Conservation (phyloP, 2,888 invertebrate species). For the Yponomeuta malinellus region DNA sequence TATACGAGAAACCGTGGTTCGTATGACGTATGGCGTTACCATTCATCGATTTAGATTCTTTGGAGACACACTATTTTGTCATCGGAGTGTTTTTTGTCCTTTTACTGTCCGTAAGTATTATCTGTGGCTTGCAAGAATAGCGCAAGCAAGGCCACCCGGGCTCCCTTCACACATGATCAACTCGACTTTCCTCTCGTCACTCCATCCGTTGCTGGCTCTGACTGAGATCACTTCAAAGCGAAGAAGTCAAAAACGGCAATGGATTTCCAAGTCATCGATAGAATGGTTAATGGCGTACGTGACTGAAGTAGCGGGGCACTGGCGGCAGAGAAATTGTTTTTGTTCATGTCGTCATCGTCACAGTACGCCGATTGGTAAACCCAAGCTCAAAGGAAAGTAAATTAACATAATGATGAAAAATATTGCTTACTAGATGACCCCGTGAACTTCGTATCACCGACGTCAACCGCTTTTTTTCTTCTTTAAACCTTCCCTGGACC, state of each 20-base stretch:
- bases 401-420: neutral
- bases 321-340: neutral
- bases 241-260: neutral
- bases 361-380: neutral
- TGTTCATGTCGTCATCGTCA: constrained; percentile 2
- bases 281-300: neutral
- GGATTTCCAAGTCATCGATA: neutral
- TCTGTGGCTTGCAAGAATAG: neutral
- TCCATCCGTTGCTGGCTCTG: neutral
- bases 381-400: neutral
- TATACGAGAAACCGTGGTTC: too few species aligned
- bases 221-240: neutral
- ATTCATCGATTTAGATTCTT: neutral
- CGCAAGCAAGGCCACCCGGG: neutral
- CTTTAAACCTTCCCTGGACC: too few species aligned
- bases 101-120: neutral
- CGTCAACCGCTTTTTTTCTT: too few species aligned
- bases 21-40: neutral
- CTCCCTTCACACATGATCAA: neutral
- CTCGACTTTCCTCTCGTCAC: neutral
- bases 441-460: too few species aligned
- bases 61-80: neutral
- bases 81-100: neutral
- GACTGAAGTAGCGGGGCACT: neutral
- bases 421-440: neutral